phyloP scores from a whole-genome alignment of 2,888 invertebrate genomes.

The Strigamia maritima region DNA sequence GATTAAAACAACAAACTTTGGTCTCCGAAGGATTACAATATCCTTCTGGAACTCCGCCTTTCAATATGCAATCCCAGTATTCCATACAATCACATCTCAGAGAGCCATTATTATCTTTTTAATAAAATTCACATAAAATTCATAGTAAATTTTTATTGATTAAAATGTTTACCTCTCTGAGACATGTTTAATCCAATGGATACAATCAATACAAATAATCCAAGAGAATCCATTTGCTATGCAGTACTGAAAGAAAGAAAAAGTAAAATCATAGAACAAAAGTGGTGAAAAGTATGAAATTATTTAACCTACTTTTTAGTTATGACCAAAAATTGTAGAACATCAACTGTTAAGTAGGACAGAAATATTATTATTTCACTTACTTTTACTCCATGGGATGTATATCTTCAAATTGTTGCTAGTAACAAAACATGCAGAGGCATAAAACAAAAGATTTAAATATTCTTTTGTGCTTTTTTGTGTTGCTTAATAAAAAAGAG shows the following conservation, averaged over 20 bases:
- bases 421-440: neutral
- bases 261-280: neutral
- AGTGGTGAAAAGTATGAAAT: neutral
- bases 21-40: constrained; percentile 52
- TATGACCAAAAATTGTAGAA: neutral
- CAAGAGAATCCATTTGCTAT: neutral
- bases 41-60: constrained; percentile 51
- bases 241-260: neutral
- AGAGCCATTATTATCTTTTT: neutral
- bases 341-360: neutral
- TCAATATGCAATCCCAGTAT: constrained; percentile 52
- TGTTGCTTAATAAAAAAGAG: too few species aligned
- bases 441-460: too few species aligned
- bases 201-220: neutral
- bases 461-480: too few species aligned
- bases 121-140: neutral
- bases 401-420: neutral
- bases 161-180: neutral
- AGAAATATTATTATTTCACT: neutral
- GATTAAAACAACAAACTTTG: constrained; percentile 52
- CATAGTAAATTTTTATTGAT: neutral
- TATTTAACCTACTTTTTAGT: neutral
- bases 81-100: constrained; percentile 52
- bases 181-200: neutral
- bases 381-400: too few species aligned